Percentiles rank a stretch among this genome's conserved stretches.
These are phyloP conservation scores for Tapirus indicus DNA, from an alignment of 2,797 vertebrate genomes.

Conservation along the genomic window DNA sequence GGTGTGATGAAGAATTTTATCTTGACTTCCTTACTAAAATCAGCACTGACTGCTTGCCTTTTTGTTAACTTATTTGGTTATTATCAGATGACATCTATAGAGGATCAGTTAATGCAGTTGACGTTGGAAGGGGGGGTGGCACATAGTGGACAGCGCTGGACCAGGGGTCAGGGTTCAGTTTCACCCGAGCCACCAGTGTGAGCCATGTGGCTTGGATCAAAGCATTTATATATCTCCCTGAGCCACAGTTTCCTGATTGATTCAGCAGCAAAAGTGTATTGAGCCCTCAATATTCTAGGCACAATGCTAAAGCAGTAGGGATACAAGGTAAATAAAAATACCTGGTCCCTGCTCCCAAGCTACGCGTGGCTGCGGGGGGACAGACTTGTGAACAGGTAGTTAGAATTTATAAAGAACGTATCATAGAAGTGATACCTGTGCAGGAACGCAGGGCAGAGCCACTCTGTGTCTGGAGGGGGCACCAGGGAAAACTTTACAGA, in stretches of 20 bases:
- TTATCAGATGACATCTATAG: conserved; percentile 60
- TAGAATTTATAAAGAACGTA: not conserved
- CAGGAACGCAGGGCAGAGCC: not conserved
- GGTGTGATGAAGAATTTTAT: conserved; percentile 86
- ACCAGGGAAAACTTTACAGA: not conserved
- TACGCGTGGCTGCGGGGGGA: fast-evolving
- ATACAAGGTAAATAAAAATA: not conserved
- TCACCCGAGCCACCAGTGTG: not conserved
- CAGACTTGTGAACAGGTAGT: not conserved
- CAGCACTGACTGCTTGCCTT: conserved; percentile 21
- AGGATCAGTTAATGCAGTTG: not conserved
- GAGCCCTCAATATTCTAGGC: not conserved
- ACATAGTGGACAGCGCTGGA: fast-evolving
- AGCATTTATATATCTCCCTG: not conserved
- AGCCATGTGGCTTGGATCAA: not conserved
- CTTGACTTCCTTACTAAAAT: conserved; percentile 79
- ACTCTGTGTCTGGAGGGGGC: fast-evolving
- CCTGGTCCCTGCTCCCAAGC: not conserved
- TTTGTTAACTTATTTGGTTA: conserved; percentile 75
- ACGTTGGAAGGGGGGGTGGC: fast-evolving
- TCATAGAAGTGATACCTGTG: fast-evolving
- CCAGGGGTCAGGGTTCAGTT: too few relatives aligned
- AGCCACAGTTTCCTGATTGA: not conserved
- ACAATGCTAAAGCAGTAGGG: not conserved
- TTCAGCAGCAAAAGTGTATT: not conserved